Evolutionary conservation across 2,888 invertebrate genomes (phyloP), one percentile per base, ranked within the genome.

Genomic region (Ashinkailepas kermadecensis): DNA sequence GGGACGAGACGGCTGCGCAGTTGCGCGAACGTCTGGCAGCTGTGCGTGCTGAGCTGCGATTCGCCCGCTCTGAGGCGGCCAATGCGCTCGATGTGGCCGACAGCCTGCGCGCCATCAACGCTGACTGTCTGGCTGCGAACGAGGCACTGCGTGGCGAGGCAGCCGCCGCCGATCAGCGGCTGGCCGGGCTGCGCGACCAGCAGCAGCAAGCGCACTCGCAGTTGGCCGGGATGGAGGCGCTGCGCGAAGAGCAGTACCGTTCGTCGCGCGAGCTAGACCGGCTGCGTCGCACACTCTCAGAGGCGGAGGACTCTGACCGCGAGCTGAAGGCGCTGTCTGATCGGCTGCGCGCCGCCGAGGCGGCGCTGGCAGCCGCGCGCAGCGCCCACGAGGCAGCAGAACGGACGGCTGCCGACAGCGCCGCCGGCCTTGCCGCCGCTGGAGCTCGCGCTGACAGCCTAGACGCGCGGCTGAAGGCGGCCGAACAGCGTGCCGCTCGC

Each of bases 231-330:
- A 21, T 78, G 78, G 21, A 21, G 21, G 9, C 18, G 57, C 54
- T 78, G 78, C 78, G 78, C 56, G 78, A 57, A 11, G 21, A 21
- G 78, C 78, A 56, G 78, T 21, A 56, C 57, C 21, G n/a, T 9
- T 11, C 57, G 18, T 9, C 4, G 8, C n/a, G 54, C 11, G 78
- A 78, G 78, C 9, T 6, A 12, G 56, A 78, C 0, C 78, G 78
- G 57, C 56, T 78, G 57, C 78, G 57, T 2, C 78, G 78, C 78
- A 78, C 78, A 8, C 78, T 78, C 56, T 11, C 12, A 4, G 78
- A 78, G 8, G 78, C 78, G 21, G 78, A 78, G 57, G 78, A 56
- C 21, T 56, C 78, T n/a, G 78, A 78, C 56, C 56, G 78, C 11
- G 78, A 57, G 56, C 9, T 21, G 11, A 18, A 56, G 9, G n/a